A percentile compares a stretch with the other conserved stretches of the same genome.
These are phyloP conservation scores for Eulemur macaco DNA, from an alignment of 2,113 vertebrate species.

Conservation along the genomic window DNA sequence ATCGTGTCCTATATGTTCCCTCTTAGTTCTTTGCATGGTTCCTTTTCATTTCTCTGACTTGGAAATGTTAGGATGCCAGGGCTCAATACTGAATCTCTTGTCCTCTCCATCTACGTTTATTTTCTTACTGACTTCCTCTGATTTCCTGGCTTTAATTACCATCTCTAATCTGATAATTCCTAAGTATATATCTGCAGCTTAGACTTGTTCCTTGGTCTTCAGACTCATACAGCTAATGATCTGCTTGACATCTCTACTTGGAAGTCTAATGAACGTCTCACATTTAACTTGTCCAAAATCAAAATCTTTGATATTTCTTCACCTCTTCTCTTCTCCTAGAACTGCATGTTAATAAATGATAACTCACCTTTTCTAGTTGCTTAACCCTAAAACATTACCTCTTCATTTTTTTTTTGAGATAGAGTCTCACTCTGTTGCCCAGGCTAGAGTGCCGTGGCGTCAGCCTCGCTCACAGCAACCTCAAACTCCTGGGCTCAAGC, in stretches of 20 bases:
- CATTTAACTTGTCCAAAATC: background rate
- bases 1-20: background rate
- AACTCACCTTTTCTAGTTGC: background rate
- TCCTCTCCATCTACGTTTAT: background rate
- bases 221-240: background rate
- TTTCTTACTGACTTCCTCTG: background rate
- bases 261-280: background rate
- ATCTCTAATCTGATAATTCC: background rate
- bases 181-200: background rate
- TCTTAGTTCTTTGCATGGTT: background rate
- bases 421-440: too few relatives aligned
- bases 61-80: background rate
- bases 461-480: too few relatives aligned
- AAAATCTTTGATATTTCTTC: background rate
- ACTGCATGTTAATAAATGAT: background rate
- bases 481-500: too few relatives aligned
- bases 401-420: background rate
- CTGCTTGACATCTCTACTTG: background rate
- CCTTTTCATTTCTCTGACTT: background rate
- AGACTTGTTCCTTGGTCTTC: background rate
- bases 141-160: conserved; percentile 1
- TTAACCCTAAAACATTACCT: background rate
- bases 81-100: background rate
- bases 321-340: background rate
- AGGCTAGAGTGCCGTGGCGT: too few relatives aligned